Base-by-base conservation (phyloP, 2,797 vertebrate species). In the Epinephelus malabaricus region DNA sequence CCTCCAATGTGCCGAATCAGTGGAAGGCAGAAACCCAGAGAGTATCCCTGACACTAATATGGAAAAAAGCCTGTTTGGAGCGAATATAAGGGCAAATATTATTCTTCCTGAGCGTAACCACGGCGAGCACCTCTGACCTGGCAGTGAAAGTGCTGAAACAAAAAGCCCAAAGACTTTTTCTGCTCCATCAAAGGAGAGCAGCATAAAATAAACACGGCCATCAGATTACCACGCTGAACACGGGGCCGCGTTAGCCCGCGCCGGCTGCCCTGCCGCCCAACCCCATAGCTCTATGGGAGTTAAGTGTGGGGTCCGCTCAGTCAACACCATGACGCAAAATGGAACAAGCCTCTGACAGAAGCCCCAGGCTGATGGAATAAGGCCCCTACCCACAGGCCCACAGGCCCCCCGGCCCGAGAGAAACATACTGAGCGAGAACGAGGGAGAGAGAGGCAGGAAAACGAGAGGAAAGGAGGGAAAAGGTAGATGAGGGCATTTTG, bases 291-390 rank as follows among this genome's bases (percentile, higher is more conserved):
- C 91, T 92, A 92, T 93, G 93, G 92, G 89, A 94, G 95, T 95
- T 92, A 95, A 96, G 95, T 96, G 95, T 96, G 96, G 96, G 95
- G 95, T 96, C 96, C 89, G 82, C 92, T 96, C 95, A 93, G 95
- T 96, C 95, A 96, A 96, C 95, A 95, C 88, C 94, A 94, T 96
- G 96, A 96, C 95, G 96, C 95, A 96, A 95, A 95, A 96, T 92
- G 95, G 96, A 96, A 96, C 95, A 96, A 96, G 95, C 91, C 92
- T 94, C 91, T 94, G 93, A 96, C 95, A 96, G 95, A 96, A 96
- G 94, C 94, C 92, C 94, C 86, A 82, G 93, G 92, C 92, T 94
- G 94, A 94, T 92, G 94, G 96, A 96, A 95, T 92, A 94, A 95
- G 94, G 94, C 94, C 94, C 95, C 93, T 94, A 86, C 94, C 95